Conservation (phyloP, 2,888 invertebrate genomes). For the Lamellibrachia satsuma region DNA sequence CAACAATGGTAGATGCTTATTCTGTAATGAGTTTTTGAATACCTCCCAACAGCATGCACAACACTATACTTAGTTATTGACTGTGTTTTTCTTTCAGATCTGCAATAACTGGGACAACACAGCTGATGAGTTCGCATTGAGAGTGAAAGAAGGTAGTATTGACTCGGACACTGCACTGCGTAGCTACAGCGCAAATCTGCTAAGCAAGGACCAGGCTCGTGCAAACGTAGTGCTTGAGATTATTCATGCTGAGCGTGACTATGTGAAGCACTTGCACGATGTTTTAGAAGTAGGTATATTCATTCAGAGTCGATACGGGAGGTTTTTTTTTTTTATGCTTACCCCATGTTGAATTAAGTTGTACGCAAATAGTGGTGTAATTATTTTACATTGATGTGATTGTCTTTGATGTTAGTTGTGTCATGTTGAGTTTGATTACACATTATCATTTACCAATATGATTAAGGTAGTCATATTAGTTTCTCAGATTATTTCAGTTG, state of each 20-base stretch:
- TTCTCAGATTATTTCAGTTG: too few relatives aligned
- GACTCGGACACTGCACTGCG: constrained; percentile 41
- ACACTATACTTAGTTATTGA: too few relatives aligned
- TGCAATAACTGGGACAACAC: constrained; percentile 76
- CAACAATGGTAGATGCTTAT: too few relatives aligned
- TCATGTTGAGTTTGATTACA: too few relatives aligned
- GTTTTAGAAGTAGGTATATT: constrained; percentile 68
- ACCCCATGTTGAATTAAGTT: not conserved
- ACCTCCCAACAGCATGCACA: too few relatives aligned
- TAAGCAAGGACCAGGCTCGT: constrained; percentile 71
- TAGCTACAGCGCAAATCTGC: constrained; percentile 70
- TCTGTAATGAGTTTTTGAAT: too few relatives aligned
- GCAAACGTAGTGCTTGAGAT: constrained; percentile 82
- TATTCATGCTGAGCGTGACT: constrained; percentile 84
- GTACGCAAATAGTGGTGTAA: not conserved
- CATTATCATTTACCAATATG: too few relatives aligned
- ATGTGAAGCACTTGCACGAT: constrained; percentile 79
- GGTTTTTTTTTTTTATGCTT: not conserved
- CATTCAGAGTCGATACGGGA: not conserved
- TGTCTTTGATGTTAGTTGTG: too few relatives aligned
- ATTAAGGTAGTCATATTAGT: too few relatives aligned
- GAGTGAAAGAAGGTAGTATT: constrained; percentile 41
- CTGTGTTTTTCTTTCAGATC: constrained; percentile 64
- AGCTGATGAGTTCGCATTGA: constrained; percentile 66
- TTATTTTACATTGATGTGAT: too few relatives aligned